phyloP scores from a whole-genome alignment of 2,888 invertebrate species.

The Lasioglossum morio region DNA sequence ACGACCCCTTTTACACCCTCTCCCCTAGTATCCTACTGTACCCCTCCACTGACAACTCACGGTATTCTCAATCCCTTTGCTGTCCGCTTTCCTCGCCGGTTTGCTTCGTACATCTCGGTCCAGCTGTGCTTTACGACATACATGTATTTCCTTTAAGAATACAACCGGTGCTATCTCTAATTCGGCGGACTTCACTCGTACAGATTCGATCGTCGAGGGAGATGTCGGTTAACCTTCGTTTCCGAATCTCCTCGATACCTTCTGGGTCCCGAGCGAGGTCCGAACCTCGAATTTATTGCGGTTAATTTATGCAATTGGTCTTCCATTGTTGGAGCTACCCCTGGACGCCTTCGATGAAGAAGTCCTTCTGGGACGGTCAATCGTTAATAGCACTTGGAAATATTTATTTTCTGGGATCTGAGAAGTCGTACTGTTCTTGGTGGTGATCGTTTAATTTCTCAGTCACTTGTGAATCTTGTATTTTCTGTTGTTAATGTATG shows the following conservation, averaged over 20 bases:
- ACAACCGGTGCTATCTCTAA: constrained; percentile 57
- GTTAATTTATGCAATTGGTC: constrained; percentile 1
- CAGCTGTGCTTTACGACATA: constrained; percentile 78
- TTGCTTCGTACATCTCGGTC: constrained; percentile 77
- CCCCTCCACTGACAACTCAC: constrained; percentile 37
- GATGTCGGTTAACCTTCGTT: constrained; percentile 26
- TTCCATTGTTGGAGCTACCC: neutral
- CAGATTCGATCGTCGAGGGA: neutral
- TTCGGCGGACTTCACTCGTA: constrained; percentile 39
- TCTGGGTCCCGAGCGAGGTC: neutral
- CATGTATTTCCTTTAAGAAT: constrained; percentile 54
- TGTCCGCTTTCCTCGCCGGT: constrained; percentile 67
- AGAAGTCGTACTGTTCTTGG: neutral
- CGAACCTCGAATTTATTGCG: constrained; percentile 21
- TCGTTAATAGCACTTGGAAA: neutral
- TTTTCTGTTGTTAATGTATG: neutral
- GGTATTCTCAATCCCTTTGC: constrained; percentile 53
- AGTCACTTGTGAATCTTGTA: neutral
- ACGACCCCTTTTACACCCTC: neutral
- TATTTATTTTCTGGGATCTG: neutral
- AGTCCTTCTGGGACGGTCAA: neutral
- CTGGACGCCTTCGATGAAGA: neutral
- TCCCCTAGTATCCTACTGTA: constrained; percentile 12
- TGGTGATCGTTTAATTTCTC: neutral
- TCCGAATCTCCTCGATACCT: neutral